Evolutionary conservation across 2,797 vertebrate species (phyloP), one percentile per base, ranked within the genome.

Genomic region (Hippoglossus hippoglossus): DNA sequence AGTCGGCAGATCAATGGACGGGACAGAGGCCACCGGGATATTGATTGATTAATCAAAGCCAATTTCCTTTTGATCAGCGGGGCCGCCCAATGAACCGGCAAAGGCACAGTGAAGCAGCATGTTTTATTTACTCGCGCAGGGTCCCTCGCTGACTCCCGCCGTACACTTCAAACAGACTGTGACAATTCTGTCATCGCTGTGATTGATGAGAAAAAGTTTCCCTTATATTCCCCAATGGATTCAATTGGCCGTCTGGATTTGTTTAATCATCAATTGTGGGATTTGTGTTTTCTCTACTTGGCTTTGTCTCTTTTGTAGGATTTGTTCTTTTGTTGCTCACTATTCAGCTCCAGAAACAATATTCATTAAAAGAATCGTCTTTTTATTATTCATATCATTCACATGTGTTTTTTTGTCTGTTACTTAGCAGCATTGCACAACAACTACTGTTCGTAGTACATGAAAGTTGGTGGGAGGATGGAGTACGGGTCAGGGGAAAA

Each of bases 31-130:
- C 79, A 68, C 87, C 49, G 56, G 85, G 81, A 85, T 86, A 91
- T 87, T 81, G 90, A 92, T 92, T 87, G 90, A 93, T 93, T 92
- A 87, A 93, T 93, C 89, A 92, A 90, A 92, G 89, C 86, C 86
- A 86, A 89, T 89, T 80, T 87, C 86, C 86, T 89, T 92, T 91
- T 93, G 92, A 93, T 92, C 90, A 85, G 83, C 61, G 18, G 72
- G 61, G 71, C 78, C 75, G 80, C 78, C 81, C 85, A 76, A 84
- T 92, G 87, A 88, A 91, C 82, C 67, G 41, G 68, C 51, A 25
- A 7, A 47, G 83, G 69, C 67, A 52, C 77, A 81, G 81, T 67
- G 67, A 82, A 87, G 70, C 75, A 54, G 63, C 66, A 80, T 89
- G 85, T 90, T 92, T 91, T 91, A 93, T 92, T 91, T 90, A 93